phyloP scores from a whole-genome alignment of 2,113 vertebrate genomes.

The Pollachius pollachius region DNA sequence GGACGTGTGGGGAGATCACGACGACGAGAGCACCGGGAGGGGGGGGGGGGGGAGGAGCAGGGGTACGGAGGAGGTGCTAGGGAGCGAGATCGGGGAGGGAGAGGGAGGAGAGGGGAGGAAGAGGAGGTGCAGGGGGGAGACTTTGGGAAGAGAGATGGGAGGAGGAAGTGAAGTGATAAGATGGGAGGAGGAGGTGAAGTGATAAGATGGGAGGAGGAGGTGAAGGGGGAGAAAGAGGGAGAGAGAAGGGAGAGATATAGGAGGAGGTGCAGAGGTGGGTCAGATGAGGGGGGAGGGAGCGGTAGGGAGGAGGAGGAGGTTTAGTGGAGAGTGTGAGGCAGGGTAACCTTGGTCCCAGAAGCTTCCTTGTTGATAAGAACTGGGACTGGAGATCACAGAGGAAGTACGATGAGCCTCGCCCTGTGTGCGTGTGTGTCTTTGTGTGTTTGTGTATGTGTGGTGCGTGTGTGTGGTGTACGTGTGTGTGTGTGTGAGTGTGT shows the following conservation, averaged over 20 bases:
- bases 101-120: background rate
- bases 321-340: too few relatives aligned
- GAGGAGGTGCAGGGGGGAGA: too few relatives aligned
- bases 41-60: too few relatives aligned
- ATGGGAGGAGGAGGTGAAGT: too few relatives aligned
- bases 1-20: constrained; percentile 20
- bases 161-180: too few relatives aligned
- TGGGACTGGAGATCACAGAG: constrained; percentile 16
- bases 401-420: background rate
- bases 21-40: constrained; percentile 23
- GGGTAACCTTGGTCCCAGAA: constrained; percentile 13
- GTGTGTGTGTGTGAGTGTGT: background rate
- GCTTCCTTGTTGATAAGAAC: constrained; percentile 18
- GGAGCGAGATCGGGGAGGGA: background rate
- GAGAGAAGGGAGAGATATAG: too few relatives aligned
- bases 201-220: too few relatives aligned
- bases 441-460: background rate
- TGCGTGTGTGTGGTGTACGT: background rate
- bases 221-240: too few relatives aligned
- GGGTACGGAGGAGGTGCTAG: background rate
- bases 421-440: background rate
- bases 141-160: too few relatives aligned
- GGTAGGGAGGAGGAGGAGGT: background rate
- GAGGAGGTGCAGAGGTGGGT: too few relatives aligned
- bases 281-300: background rate